These are phyloP conservation scores for Opisthograptis luteolata DNA, from an alignment of 2,888 invertebrate genomes.

Conservation along the genomic window DNA sequence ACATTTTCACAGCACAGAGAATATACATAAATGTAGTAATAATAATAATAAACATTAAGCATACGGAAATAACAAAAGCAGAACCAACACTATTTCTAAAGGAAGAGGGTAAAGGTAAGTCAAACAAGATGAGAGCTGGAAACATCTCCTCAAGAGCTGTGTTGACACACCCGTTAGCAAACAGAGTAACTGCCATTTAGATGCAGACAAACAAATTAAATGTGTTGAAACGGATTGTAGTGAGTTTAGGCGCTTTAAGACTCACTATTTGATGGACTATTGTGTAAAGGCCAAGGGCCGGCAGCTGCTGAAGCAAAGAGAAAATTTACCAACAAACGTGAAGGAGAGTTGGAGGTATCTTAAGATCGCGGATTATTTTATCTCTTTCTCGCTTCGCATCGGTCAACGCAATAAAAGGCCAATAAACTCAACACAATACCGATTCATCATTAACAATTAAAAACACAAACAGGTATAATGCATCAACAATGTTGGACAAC, in stretches of 20 bases:
- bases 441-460: slow-evolving; percentile 27
- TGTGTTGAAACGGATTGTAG: neutral
- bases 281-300: slow-evolving; percentile 1
- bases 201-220: slow-evolving; percentile 20
- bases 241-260: neutral
- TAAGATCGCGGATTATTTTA: too few species aligned
- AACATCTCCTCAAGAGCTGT: slow-evolving; percentile 39
- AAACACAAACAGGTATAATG: slow-evolving; percentile 24
- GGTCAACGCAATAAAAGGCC: neutral
- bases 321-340: neutral
- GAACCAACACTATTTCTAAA: slow-evolving; percentile 32
- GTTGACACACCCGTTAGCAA: slow-evolving; percentile 47
- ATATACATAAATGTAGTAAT: neutral
- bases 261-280: neutral
- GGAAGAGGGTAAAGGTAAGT: slow-evolving; percentile 36
- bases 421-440: slow-evolving; percentile 28
- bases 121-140: slow-evolving; percentile 40
- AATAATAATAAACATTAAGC: slow-evolving; percentile 1
- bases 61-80: slow-evolving; percentile 20
- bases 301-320: slow-evolving; percentile 1
- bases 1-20: too few species aligned
- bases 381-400: neutral
- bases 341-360: neutral
- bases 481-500: slow-evolving; percentile 61
- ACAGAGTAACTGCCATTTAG: slow-evolving; percentile 41